phyloP scores from a whole-genome alignment of 2,888 invertebrate species.

The Pheosia gnoma region DNA sequence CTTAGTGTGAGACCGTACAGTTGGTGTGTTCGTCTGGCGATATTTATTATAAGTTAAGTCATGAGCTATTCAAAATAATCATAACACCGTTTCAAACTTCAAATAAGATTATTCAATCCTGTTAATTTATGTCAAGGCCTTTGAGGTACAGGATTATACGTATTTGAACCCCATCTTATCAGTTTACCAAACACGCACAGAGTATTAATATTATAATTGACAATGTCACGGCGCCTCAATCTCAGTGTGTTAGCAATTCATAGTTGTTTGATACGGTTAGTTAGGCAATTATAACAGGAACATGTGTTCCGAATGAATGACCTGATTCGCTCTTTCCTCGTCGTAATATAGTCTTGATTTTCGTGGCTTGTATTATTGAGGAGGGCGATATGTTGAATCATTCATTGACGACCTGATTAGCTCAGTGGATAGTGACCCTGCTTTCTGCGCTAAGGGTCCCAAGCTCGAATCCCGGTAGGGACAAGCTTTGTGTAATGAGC shows the following conservation, averaged over 20 bases:
- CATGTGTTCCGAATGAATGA: conserved; percentile 16
- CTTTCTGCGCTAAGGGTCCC: too few relatives aligned
- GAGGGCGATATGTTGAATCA: not conserved
- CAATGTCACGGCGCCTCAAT: conserved; percentile 42
- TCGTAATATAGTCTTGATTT: not conserved
- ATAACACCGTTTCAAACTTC: not conserved
- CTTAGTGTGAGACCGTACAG: too few relatives aligned
- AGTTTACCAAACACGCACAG: conserved; percentile 35
- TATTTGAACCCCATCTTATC: conserved; percentile 21
- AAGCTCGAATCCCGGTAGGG: too few relatives aligned
- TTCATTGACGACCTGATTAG: not conserved
- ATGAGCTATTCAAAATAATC: not conserved
- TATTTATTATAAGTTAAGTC: too few relatives aligned
- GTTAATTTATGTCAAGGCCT: conserved; percentile 15
- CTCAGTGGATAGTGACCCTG: too few relatives aligned
- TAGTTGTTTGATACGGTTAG: conserved; percentile 28
- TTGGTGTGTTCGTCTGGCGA: too few relatives aligned
- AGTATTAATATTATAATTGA: conserved; percentile 43
- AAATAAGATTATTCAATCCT: conserved; percentile 4
- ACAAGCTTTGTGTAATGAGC: too few relatives aligned
- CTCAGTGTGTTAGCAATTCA: conserved; percentile 37
- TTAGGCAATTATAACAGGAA: conserved; percentile 19
- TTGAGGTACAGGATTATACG: conserved; percentile 9
- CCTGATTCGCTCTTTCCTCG: conserved; percentile 12
- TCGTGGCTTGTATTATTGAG: not conserved